These are phyloP conservation scores for Yoshiicerus persimilis DNA, from an alignment of 1,140 invertebrate species.

Conservation along the genomic window DNA sequence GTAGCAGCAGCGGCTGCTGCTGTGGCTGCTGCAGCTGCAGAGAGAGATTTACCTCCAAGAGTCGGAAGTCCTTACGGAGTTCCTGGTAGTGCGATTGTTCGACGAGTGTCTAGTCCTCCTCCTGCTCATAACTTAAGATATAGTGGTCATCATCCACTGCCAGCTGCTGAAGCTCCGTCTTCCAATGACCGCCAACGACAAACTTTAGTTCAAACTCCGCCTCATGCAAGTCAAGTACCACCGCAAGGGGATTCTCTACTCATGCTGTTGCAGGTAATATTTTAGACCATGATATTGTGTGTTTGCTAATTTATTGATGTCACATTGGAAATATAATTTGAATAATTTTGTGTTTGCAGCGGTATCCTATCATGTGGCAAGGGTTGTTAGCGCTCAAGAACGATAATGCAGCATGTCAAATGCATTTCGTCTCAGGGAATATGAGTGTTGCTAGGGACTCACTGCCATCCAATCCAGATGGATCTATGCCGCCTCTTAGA, in stretches of 20 bases:
- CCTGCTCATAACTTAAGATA: conserved; percentile 39
- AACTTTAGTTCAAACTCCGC: conserved; percentile 65
- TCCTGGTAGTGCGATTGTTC: not conserved
- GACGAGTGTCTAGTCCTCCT: conserved; percentile 36
- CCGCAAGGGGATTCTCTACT: conserved; percentile 76
- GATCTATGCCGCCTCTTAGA: conserved; percentile 74
- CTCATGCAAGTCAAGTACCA: conserved; percentile 70
- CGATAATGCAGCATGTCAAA: conserved; percentile 93
- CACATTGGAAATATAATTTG: not conserved
- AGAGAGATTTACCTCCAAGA: not conserved
- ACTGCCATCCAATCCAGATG: conserved; percentile 74
- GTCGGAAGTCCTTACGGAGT: conserved; percentile 15
- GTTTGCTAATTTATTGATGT: not conserved
- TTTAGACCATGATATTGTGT: not conserved
- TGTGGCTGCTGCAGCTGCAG: conserved; percentile 41
- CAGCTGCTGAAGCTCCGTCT: conserved; percentile 50
- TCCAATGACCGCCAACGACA: conserved; percentile 50
- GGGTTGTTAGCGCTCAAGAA: conserved; percentile 91
- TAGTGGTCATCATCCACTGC: conserved; percentile 49
- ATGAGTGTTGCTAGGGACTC: conserved; percentile 78
- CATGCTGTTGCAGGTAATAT: conserved; percentile 67
- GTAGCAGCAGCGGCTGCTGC: conserved; percentile 42
- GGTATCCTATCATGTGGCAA: conserved; percentile 95
- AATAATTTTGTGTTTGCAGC: conserved; percentile 59
- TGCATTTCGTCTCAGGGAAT: conserved; percentile 97